Percentiles rank a stretch among this genome's conserved stretches.
Evolutionary conservation across 2,113 vertebrate species (phyloP).

Genomic region (Seriola quinqueradiata): DNA sequence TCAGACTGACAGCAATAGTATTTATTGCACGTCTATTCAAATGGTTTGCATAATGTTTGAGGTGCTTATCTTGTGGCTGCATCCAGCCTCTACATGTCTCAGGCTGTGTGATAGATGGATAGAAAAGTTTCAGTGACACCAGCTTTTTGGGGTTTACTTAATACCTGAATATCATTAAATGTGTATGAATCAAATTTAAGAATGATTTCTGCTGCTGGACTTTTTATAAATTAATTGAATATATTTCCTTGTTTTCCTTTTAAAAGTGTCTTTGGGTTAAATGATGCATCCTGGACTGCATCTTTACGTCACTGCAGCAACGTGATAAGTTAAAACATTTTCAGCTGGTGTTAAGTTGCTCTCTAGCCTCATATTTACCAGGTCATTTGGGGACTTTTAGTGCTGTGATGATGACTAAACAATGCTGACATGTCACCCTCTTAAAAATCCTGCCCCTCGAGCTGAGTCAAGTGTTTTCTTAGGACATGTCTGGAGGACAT

Average conservation of each 20-base stretch:
- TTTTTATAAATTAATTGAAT: not conserved
- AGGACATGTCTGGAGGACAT: not conserved
- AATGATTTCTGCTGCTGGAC: not conserved
- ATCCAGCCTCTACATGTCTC: not conserved
- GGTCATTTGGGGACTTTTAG: not conserved
- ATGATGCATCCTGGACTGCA: not conserved
- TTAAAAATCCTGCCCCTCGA: conserved; percentile 29
- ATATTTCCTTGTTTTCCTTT: not conserved
- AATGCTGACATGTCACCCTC: conserved; percentile 31
- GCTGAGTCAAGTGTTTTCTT: not conserved
- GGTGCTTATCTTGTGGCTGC: not conserved
- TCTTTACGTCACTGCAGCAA: not conserved
- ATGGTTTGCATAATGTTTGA: not conserved
- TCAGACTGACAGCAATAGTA: too few relatives aligned
- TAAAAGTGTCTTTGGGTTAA: too few relatives aligned
- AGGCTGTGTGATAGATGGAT: not conserved
- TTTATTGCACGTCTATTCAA: not conserved
- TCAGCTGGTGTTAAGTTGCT: not conserved
- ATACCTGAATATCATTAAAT: not conserved
- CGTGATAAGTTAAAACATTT: not conserved
- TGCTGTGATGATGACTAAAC: not conserved
- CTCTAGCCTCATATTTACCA: not conserved
- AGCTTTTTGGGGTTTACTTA: not conserved
- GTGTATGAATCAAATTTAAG: not conserved
- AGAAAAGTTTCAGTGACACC: not conserved